Conservation (phyloP, 2,113 vertebrate species). For the Phaetusa simplex region DNA sequence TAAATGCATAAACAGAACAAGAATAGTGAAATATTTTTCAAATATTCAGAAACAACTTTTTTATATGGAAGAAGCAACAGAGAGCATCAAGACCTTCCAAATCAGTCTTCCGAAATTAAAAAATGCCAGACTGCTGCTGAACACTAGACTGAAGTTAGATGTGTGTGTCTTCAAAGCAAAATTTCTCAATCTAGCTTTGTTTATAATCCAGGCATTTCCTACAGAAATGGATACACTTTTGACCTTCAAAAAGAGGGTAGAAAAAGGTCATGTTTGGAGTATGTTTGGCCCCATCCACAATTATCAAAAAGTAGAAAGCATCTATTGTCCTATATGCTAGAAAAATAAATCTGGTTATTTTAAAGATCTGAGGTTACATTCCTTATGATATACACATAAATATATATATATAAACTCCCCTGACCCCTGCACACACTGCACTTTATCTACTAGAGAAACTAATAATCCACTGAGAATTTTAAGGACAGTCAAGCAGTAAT, state of each 20-base stretch:
- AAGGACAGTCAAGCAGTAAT: neutral
- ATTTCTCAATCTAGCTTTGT: neutral
- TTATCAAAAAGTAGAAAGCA: neutral
- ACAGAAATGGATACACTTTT: neutral
- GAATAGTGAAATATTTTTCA: neutral
- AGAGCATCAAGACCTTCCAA: neutral
- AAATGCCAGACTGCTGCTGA: neutral
- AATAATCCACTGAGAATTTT: neutral
- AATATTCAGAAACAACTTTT: neutral
- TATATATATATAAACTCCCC: neutral
- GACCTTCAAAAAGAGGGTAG: neutral
- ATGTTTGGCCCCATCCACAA: neutral
- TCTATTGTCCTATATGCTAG: neutral
- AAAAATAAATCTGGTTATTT: neutral
- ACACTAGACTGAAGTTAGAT: neutral
- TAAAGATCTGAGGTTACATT: neutral
- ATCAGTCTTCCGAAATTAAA: neutral
- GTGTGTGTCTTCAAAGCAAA: neutral
- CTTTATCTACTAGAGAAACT: neutral
- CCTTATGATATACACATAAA: neutral
- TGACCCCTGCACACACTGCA: fast-evolving
- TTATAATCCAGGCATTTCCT: neutral
- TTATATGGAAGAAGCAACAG: neutral
- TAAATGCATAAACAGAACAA: neutral
- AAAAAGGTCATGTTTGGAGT: neutral